These are phyloP conservation scores for Cairina moschata DNA, from an alignment of 2,113 vertebrate genomes.

Conservation along the genomic window DNA sequence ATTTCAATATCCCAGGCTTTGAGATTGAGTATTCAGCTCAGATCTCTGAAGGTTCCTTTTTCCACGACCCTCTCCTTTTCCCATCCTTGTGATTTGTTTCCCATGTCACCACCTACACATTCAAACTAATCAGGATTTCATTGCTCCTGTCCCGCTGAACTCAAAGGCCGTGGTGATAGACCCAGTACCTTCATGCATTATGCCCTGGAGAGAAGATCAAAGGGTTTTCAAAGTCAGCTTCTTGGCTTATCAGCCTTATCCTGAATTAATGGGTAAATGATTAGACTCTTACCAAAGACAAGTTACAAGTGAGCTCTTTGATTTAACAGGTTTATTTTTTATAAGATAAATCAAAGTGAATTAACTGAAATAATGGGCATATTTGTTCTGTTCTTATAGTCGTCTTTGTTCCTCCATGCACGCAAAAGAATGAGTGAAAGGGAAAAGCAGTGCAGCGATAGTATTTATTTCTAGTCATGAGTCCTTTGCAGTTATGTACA, in stretches of 20 bases:
- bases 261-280: not conserved
- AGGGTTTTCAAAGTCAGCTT: not conserved
- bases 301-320: not conserved
- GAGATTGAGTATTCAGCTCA: not conserved
- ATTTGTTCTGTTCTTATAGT: not conserved
- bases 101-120: not conserved
- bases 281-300: not conserved
- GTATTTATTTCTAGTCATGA: not conserved
- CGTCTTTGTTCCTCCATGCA: not conserved
- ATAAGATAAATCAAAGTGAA: not conserved
- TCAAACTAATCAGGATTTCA: not conserved
- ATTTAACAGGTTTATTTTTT: not conserved
- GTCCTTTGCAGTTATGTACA: not conserved
- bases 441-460: not conserved
- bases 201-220: not conserved
- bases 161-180: not conserved
- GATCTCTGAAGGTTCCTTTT: not conserved
- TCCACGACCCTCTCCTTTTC: rapidly evolving
- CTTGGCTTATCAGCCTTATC: not conserved
- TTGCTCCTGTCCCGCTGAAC: not conserved
- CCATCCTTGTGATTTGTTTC: not conserved
- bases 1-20: not conserved
- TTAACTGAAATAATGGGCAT: not conserved
- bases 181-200: not conserved
- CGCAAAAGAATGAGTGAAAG: not conserved